Base-by-base conservation (phyloP, 2,888 invertebrate species). In the Parnassius orleans region DNA sequence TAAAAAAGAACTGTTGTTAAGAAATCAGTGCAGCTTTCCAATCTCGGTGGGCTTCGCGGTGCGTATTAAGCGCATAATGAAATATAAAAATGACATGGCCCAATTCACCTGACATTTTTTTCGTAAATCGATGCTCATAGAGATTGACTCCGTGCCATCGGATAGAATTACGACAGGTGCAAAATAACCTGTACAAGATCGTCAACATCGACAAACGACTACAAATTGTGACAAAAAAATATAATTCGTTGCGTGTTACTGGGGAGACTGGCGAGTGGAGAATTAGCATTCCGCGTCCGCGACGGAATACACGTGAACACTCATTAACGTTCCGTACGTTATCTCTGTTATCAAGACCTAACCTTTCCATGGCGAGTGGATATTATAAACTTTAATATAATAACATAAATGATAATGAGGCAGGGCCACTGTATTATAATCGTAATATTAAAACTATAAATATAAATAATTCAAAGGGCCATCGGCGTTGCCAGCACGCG, bases 391-490 rank as follows among this genome's bases (percentile, higher is more conserved):
- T 88, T 87, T 87, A 86, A 86, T 88, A 87, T 87, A 84, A 87
- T 88, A 89, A 87, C 86, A 82, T 80, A 81, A 87, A 89, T 86
- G 83, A 87, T 88, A 89, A 90, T 90, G 83, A 90, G 87, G 78
- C 80, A 78, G 82, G 19, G 43, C 66, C 76, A 75, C 77, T 84
- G 85, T 86, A 86, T 87, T 83, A 87, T 90, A 89, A 90, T 90
- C 87, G 87, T 83, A 87, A 88, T 89, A 87, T 88, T 87, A 88
- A 88, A 88, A 81, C 82, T 85, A 90, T 90, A 90, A 90, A 91
- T 91, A 90, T 90, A 90, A 90, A 91, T 91, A 90, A 91, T 91
- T 89, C 90, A 90, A 87, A 84, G 86, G 79, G 76, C 83, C 86
- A 89, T 89, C 86, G 84, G 78, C 81, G 80, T 73, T 83, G 78